Conservation (phyloP, 2,888 invertebrate genomes). For the Abscondita cerata region DNA sequence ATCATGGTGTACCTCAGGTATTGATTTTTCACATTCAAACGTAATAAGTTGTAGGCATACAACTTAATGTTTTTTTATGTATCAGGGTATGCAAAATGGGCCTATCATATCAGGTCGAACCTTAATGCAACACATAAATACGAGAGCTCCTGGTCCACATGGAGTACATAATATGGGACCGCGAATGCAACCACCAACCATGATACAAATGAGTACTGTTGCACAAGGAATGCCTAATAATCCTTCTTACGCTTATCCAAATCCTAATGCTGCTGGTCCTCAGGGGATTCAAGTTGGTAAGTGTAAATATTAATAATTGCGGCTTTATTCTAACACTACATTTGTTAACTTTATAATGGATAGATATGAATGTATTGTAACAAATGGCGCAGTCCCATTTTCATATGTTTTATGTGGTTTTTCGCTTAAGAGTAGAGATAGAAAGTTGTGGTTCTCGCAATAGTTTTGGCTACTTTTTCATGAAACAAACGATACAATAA, state of each 20-base stretch:
- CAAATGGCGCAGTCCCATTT: too few species aligned
- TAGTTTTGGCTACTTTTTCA: too few species aligned
- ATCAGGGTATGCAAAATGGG: slow-evolving; percentile 79
- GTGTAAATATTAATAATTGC: too few species aligned
- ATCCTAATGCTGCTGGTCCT: slow-evolving; percentile 63
- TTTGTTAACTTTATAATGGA: too few species aligned
- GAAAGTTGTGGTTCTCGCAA: too few species aligned
- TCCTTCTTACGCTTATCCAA: slow-evolving; percentile 62
- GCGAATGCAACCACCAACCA: slow-evolving; percentile 67
- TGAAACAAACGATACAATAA: too few species aligned
- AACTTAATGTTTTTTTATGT: slow-evolving; percentile 11
- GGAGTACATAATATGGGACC: slow-evolving; percentile 65
- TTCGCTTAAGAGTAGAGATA: too few species aligned
- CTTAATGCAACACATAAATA: slow-evolving; percentile 61
- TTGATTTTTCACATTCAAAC: not conserved
- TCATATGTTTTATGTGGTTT: too few species aligned
- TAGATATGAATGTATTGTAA: too few species aligned
- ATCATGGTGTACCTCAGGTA: slow-evolving; percentile 60
- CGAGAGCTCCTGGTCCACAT: slow-evolving; percentile 51
- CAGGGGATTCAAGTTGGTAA: slow-evolving; percentile 58
- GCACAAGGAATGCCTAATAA: slow-evolving; percentile 63
- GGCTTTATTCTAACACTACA: too few species aligned
- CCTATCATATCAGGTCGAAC: slow-evolving; percentile 69
- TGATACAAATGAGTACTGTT: slow-evolving; percentile 60
- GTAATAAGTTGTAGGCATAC: too few species aligned